Conservation (phyloP, 2,888 invertebrate genomes). For the Baccha elongata region DNA sequence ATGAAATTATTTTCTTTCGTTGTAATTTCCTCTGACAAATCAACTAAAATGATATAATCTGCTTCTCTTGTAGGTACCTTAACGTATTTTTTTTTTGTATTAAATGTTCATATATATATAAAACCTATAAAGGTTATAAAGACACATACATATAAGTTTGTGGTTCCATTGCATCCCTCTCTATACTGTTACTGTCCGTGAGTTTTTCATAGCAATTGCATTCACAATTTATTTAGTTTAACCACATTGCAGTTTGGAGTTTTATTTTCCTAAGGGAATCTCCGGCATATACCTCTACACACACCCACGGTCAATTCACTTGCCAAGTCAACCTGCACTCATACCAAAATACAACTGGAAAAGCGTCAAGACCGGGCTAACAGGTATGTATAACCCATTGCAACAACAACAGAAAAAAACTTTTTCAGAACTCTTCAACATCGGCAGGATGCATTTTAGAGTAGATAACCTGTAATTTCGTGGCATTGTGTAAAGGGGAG, state of each 20-base stretch:
- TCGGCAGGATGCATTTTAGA: constrained; percentile 58
- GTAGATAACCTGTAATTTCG: constrained; percentile 62
- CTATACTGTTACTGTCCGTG: neutral
- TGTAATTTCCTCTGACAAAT: too few relatives aligned
- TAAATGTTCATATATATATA: too few relatives aligned
- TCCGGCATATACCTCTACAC: neutral
- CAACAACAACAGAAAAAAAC: constrained; percentile 15
- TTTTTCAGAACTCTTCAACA: constrained; percentile 37
- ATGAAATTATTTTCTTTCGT: too few relatives aligned
- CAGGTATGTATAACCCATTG: constrained; percentile 29
- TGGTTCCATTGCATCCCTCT: neutral
- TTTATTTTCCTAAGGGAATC: constrained; percentile 52
- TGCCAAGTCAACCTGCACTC: constrained; percentile 16
- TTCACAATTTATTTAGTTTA: constrained; percentile 60
- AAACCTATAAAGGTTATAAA: too few relatives aligned
- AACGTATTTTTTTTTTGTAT: too few relatives aligned
- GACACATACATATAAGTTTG: too few relatives aligned
- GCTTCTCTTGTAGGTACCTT: too few relatives aligned
- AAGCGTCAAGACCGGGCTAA: constrained; percentile 2
- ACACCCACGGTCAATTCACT: constrained; percentile 45
- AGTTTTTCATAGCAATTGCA: constrained; percentile 34
- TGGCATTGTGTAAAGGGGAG: constrained; percentile 39
- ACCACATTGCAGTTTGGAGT: constrained; percentile 63
- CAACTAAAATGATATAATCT: too few relatives aligned
- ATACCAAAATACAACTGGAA: constrained; percentile 16